Conservation (phyloP, 2,113 vertebrate species). For the Nyctibius bracteatus region DNA sequence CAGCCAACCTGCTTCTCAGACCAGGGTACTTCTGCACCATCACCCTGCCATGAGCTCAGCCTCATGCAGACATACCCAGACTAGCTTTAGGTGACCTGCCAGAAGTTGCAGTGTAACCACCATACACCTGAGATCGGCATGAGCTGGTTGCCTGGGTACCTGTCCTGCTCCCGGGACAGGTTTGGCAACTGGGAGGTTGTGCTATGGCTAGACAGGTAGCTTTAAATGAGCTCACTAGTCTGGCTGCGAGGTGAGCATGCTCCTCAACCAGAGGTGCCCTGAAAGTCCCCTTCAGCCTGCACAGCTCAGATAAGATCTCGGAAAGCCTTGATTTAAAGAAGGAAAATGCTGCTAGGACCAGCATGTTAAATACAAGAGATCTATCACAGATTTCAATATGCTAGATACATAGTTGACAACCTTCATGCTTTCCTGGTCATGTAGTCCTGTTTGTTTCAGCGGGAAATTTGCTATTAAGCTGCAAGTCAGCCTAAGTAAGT, state of each 20-base stretch:
- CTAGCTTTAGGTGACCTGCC: neutral
- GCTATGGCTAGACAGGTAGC: neutral
- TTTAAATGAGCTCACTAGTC: neutral
- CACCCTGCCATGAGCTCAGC: neutral
- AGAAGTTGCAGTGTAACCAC: neutral
- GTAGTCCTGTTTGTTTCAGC: neutral
- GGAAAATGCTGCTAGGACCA: neutral
- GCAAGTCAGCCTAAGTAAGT: neutral
- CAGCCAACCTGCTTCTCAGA: neutral
- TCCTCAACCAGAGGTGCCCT: neutral
- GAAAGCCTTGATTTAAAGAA: neutral
- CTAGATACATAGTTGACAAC: neutral
- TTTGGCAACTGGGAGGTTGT: neutral
- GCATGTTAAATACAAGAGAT: neutral
- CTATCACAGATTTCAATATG: neutral
- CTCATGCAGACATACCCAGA: neutral
- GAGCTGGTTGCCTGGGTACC: neutral
- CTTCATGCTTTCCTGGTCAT: neutral
- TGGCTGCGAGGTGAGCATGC: rapidly evolving
- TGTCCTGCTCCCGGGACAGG: neutral
- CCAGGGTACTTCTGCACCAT: neutral
- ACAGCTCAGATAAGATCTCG: neutral
- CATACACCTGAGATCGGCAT: neutral
- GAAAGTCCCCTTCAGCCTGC: neutral
- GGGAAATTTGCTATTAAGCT: neutral